Evolutionary conservation across 1,140 invertebrate genomes (phyloP).

Genomic region (Leptoteleia sp.): DNA sequence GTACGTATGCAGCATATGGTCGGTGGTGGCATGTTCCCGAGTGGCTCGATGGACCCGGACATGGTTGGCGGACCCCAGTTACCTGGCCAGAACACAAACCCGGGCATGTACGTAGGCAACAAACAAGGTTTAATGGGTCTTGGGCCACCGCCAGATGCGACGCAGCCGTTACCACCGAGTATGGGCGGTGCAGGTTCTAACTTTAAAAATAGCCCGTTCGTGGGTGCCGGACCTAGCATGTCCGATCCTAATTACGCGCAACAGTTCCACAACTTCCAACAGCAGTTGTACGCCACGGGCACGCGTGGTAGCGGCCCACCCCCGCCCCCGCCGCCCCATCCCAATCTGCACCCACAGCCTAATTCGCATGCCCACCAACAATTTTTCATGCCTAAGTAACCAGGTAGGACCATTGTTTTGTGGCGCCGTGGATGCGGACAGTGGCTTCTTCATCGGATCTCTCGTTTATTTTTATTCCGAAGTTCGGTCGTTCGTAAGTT

Average conservation of each 20-base stretch:
- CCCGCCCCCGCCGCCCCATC: constrained; percentile 68
- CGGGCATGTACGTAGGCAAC: constrained; percentile 74
- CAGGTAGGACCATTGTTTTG: constrained; percentile 27
- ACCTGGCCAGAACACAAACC: constrained; percentile 71
- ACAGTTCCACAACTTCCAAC: constrained; percentile 97
- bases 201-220: constrained; percentile 90
- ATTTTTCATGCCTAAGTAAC: constrained; percentile 82
- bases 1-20: constrained; percentile 84
- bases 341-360: constrained; percentile 76
- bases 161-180: constrained; percentile 89
- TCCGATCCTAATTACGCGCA: constrained; percentile 95
- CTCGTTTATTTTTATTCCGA: no score
- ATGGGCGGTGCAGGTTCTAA: constrained; percentile 86
- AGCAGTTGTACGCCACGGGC: constrained; percentile 95
- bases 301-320: constrained; percentile 83
- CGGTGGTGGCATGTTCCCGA: constrained; percentile 79
- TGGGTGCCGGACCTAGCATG: constrained; percentile 90
- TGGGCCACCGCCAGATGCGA: constrained; percentile 82
- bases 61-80: constrained; percentile 75
- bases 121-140: constrained; percentile 79
- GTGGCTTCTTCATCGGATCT: constrained; percentile 25
- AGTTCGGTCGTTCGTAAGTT: no score
- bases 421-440: constrained; percentile 26
- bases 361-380: constrained; percentile 81
- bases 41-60: constrained; percentile 80